Evolutionary conservation across 2,113 vertebrate genomes (phyloP), one percentile per base, ranked within the genome.

Genomic region (Quiscalus mexicanus): DNA sequence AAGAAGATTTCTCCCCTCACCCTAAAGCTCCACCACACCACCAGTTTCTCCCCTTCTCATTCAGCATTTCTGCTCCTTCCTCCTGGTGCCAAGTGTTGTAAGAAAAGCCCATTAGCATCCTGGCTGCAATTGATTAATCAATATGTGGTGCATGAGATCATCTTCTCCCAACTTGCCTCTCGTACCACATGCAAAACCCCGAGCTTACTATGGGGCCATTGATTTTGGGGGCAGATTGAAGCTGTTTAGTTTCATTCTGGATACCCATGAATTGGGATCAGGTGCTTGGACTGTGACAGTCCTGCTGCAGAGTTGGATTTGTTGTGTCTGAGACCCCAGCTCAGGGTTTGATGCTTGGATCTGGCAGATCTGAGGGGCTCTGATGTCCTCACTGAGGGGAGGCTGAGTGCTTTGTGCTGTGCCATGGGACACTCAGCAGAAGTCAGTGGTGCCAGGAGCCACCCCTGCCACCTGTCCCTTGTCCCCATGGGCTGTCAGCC

Each of bases 61-160:
- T 95, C 96, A 96, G 45, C 92, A 87, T 23, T 84, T 64, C 75
- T 4, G 4, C 63, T 84, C 47, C 76, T 84, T 94, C 85, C 68
- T 81, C 6, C 55, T 23, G 33, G 27, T 89, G 91, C 91, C 94
- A 95, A 52, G 55, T 6, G 37, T 95, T 96, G 75, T 95, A 96
- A 80, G 93, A 78, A 58, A 69, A 94, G 53, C 81, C 89, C 84
- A 92, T 96, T 95, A 96, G 81, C 67, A 78, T 96, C 91, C 77
- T 67, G 91, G 17, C 77, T 82, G 73, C 75, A 15, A 95, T 93
- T 67, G 89, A 96, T 95, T 95, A 93, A 96, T 97, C 96, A 47
- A 95, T 96, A 85, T 1, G 3, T 89, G 80, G 81, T 65, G 41
- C 8, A 77, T 97, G 90, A 96, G 91, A 70, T 96, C 91, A 95